Evolutionary conservation across 64 coral and sea anemone species (phyloP), one percentile per base, ranked within the genome.

Genomic region (Porites lutea): DNA sequence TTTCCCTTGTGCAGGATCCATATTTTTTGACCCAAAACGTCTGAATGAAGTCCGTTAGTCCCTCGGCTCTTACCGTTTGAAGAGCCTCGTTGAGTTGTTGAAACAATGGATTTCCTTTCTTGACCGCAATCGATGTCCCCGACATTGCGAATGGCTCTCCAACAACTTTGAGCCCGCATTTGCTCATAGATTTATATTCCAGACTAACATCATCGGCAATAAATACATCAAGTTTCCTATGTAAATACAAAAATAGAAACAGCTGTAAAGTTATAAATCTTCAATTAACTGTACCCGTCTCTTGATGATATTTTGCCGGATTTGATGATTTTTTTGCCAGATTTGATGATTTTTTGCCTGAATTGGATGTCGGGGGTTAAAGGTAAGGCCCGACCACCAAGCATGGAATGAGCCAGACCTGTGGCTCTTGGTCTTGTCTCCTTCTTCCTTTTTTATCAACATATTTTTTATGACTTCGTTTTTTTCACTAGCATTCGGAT

Each of bases 141-240:
- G 95, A 97, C 88, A 94, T 97, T 3, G 92, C 95, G 52, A 97
- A 97, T 12, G 92, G 77, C 4, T 91, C 83, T 1, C 95, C 95
- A n/a, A 94, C 88, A 15, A 94, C 92, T 61, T 91, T 97, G 4
- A 97, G 72, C 66, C 83, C 59, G 18, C 92, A 97, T 54, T 97
- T 92, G 71, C 91, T 90, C 7, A 80, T 71, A 37, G 95, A 90
- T 76, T 93, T 83, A 59, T 97, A 97, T 50, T 86, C 80, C 11
- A 97, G 78, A n/a, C 75, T 86, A 6, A 97, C 72, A 53, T 97
- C 83, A 49, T 97, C 95, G 16, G 92, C 78, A 74, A 97, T 77
- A 37, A 97, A 82, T 2, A 97, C 95, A 88, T 97, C 95, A 11
- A 97, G 37, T 4, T 57, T 50, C 72, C 95, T 97, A 92, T 49